Percentiles rank a stretch among this genome's conserved stretches.
These are phyloP conservation scores for Drosophila baimaii DNA, from an alignment of 1,140 invertebrate species.

Conservation along the genomic window DNA sequence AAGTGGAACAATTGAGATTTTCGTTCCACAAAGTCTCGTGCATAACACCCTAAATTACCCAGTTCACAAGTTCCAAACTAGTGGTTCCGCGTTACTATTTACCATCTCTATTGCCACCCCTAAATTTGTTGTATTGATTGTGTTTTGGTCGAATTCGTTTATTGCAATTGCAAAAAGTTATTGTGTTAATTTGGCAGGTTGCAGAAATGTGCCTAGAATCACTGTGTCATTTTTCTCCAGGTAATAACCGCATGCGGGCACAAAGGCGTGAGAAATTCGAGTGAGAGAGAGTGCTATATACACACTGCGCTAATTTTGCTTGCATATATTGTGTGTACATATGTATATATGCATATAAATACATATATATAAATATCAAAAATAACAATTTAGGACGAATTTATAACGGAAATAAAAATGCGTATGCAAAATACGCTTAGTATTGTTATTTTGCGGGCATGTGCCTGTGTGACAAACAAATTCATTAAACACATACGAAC, in stretches of 20 bases:
- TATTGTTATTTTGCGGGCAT: conserved; percentile 7
- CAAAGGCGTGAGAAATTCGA: not conserved
- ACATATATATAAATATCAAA: conserved; percentile 37
- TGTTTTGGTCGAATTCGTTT: conserved; percentile 68
- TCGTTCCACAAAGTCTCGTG: not conserved
- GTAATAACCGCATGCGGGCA: conserved; percentile 21
- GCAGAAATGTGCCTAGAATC: conserved; percentile 43
- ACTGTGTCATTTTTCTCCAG: conserved; percentile 41
- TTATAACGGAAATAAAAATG: conserved; percentile 19
- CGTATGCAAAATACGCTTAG: not conserved
- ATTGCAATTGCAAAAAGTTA: conserved; percentile 64
- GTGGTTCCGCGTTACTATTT: not conserved
- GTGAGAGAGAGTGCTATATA: conserved; percentile 15
- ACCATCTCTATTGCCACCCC: conserved; percentile 35
- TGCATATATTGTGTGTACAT: conserved; percentile 33
- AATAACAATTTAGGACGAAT: conserved; percentile 45
- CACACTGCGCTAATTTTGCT: conserved; percentile 32
- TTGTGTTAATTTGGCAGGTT: conserved; percentile 47
- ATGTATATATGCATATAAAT: conserved; percentile 8
- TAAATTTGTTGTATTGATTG: conserved; percentile 74
- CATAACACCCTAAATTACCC: not conserved
- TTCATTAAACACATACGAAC: conserved; percentile 6
- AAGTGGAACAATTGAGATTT: not conserved
- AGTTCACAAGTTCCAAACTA: not conserved
- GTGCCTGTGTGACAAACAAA: conserved; percentile 28